A percentile compares a stretch with the other conserved stretches of the same genome.
Conservation (phyloP, 1,140 invertebrate species). For the Drosophila teissieri region DNA sequence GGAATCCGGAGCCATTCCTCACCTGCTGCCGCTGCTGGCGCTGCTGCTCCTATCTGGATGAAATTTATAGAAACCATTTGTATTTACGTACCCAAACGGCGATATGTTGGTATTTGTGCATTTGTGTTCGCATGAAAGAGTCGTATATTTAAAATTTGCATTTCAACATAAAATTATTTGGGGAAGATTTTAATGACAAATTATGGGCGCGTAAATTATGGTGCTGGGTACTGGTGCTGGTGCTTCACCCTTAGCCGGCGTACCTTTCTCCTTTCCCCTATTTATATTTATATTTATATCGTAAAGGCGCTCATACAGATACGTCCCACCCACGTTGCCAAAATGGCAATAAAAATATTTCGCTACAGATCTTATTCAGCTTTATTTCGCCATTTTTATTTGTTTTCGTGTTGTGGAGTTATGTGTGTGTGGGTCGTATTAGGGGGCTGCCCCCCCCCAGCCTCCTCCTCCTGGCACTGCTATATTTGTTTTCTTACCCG, state of each 20-base stretch:
- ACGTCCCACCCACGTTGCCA: conserved; percentile 56
- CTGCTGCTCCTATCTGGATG: conserved; percentile 29
- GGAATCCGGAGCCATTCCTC: conserved; percentile 34
- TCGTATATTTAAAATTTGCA: conserved; percentile 80
- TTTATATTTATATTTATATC: conserved; percentile 67
- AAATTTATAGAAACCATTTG: conserved; percentile 70
- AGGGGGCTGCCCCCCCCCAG: conserved; percentile 6
- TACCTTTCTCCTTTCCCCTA: conserved; percentile 32
- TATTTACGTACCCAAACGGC: conserved; percentile 33
- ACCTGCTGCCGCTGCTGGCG: conserved; percentile 27
- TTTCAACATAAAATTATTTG: conserved; percentile 83
- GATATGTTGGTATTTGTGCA: conserved; percentile 17
- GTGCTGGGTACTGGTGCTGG: conserved; percentile 15
- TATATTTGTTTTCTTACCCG: conserved; percentile 57
- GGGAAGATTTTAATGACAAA: conserved; percentile 84
- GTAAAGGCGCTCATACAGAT: conserved; percentile 34
- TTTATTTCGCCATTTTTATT: conserved; percentile 83
- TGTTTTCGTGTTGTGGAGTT: conserved; percentile 68
- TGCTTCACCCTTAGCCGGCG: neutral
- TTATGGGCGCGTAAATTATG: conserved; percentile 84
- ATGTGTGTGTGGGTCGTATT: conserved; percentile 28
- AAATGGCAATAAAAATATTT: conserved; percentile 83
- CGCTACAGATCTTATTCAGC: conserved; percentile 82
- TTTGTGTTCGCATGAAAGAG: conserved; percentile 50
- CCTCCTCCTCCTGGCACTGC: conserved; percentile 18